These are phyloP conservation scores for Melanotaenia trifasciata DNA, from an alignment of 2,797 vertebrate genomes.

Conservation along the genomic window DNA sequence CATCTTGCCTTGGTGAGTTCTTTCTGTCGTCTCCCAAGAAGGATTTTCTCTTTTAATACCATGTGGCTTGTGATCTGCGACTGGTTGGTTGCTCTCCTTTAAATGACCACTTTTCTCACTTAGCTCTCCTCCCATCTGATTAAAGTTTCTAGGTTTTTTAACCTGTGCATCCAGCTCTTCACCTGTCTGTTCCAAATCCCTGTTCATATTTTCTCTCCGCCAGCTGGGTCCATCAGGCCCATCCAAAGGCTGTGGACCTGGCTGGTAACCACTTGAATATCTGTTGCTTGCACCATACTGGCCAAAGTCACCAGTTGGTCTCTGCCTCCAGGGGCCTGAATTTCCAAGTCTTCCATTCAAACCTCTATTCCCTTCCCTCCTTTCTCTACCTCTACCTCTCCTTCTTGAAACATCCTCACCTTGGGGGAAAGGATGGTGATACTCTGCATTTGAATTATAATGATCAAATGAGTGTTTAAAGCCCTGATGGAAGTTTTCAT, in stretches of 20 bases:
- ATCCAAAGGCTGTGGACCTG: slow-evolving; percentile 38
- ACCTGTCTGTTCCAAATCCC: slow-evolving; percentile 63
- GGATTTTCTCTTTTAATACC: slow-evolving; percentile 44
- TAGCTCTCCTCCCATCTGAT: slow-evolving; percentile 79
- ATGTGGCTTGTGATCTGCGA: slow-evolving; percentile 44
- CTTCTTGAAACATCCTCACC: slow-evolving; percentile 56
- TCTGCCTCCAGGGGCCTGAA: slow-evolving; percentile 82
- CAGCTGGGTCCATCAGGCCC: slow-evolving; percentile 70
- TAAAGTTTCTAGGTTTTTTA: slow-evolving; percentile 83
- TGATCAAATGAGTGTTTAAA: slow-evolving; percentile 74
- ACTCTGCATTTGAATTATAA: slow-evolving; percentile 70
- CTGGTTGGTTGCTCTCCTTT: slow-evolving; percentile 73
- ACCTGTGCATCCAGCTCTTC: slow-evolving; percentile 85
- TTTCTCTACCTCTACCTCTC: slow-evolving; percentile 67
- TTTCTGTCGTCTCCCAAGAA: slow-evolving; percentile 39
- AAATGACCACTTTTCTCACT: slow-evolving; percentile 76
- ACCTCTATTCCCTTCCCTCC: slow-evolving; percentile 62
- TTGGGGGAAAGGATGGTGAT: slow-evolving; percentile 39
- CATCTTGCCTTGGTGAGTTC: slow-evolving; percentile 50
- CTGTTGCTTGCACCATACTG: slow-evolving; percentile 66
- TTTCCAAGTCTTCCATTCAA: slow-evolving; percentile 49
- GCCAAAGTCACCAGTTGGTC: slow-evolving; percentile 77
- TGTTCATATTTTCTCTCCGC: slow-evolving; percentile 75
- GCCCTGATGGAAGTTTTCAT: slow-evolving; percentile 64
- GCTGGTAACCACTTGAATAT: slow-evolving; percentile 16